Conservation (phyloP, 2,113 vertebrate species). For the Rhineura floridana region DNA sequence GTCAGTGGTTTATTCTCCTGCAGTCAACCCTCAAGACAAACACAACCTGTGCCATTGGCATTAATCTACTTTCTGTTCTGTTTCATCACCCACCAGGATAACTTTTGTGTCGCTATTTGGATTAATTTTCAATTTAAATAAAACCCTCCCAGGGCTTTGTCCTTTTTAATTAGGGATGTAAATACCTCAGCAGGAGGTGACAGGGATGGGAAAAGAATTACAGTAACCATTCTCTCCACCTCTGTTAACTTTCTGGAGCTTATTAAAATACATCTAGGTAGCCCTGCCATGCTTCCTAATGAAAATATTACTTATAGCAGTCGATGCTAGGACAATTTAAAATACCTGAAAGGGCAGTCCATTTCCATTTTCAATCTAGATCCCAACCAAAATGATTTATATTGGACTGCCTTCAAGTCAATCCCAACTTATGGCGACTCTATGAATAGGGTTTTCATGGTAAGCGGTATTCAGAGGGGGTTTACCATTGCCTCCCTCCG, state of each 20-base stretch:
- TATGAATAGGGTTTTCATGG: no score
- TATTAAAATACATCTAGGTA: not conserved
- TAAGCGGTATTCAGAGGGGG: no score
- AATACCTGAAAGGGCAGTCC: not conserved
- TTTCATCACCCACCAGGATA: not conserved
- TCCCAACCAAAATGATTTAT: no score
- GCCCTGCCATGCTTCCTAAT: not conserved
- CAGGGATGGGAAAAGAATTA: not conserved
- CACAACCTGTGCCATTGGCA: not conserved
- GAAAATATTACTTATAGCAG: not conserved
- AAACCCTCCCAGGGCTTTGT: slow-evolving; percentile 23
- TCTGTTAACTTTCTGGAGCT: not conserved
- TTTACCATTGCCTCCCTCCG: no score
- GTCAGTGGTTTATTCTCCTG: not conserved
- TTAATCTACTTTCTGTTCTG: not conserved
- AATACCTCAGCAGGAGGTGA: slow-evolving; percentile 11
- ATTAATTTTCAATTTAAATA: slow-evolving; percentile 39
- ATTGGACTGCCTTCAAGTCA: no score
- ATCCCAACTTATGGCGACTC: no score
- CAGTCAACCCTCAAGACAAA: not conserved
- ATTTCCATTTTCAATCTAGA: no score
- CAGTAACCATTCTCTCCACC: not conserved
- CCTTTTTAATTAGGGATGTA: slow-evolving; percentile 31
- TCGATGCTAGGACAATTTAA: rapidly evolving
- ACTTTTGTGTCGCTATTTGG: slow-evolving; percentile 2